These are phyloP conservation scores for Lepus townsendii DNA, from an alignment of 2,797 vertebrate species.

Conservation along the genomic window DNA sequence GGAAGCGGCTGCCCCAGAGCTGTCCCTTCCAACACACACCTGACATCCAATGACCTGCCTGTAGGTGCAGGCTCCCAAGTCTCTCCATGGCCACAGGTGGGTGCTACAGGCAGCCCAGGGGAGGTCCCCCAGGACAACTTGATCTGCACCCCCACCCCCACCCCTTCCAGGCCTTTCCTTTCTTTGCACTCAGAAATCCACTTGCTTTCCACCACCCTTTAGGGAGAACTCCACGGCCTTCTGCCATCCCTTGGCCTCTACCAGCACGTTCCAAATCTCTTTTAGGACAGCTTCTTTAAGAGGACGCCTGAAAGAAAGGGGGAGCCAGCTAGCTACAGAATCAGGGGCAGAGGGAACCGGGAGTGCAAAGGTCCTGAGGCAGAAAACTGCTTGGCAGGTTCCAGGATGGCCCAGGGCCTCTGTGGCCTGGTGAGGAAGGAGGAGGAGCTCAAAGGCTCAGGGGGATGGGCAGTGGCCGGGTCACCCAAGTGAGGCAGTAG, in stretches of 20 bases:
- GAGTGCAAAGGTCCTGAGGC: not conserved
- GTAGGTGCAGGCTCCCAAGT: not conserved
- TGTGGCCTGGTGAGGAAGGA: not conserved
- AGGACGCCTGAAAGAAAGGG: not conserved
- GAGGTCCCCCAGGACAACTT: not conserved
- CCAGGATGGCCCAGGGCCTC: not conserved
- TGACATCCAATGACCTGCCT: not conserved
- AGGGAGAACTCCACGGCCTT: not conserved
- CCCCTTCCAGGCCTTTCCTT: not conserved
- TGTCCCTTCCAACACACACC: not conserved
- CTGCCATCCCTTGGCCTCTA: not conserved
- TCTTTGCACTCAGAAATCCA: not conserved
- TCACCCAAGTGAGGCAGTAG: not conserved
- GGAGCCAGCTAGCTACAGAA: not conserved
- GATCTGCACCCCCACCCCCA: accelerated
- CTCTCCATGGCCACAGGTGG: not conserved
- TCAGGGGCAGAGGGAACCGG: not conserved
- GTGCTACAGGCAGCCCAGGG: not conserved
- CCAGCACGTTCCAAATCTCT: not conserved
- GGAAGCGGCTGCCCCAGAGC: not conserved
- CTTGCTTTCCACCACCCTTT: not conserved
- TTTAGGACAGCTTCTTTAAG: not conserved
- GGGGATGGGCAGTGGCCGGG: not conserved
- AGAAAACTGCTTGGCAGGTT: not conserved
- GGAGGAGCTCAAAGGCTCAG: not conserved